Conservation (phyloP, 2,797 vertebrate genomes). For the Chelonia mydas region DNA sequence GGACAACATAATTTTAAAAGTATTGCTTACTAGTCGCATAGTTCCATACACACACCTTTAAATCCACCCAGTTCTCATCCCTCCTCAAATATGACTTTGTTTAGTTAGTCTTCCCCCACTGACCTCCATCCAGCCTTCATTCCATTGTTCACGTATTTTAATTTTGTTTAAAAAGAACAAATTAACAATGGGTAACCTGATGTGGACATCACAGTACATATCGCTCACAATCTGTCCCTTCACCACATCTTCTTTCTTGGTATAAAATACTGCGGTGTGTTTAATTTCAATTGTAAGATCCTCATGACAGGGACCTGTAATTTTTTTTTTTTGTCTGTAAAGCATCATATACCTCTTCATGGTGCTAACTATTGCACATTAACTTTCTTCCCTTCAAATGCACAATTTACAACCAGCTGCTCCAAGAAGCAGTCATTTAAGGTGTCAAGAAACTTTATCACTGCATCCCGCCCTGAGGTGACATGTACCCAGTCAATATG, state of each 20-base stretch:
- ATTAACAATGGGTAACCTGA: background rate
- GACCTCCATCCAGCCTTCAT: background rate
- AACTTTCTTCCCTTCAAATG: background rate
- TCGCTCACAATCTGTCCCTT: background rate
- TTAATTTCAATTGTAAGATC: background rate
- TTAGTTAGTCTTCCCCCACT: background rate
- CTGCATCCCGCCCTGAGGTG: too few relatives aligned
- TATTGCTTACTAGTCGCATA: background rate
- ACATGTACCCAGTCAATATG: too few relatives aligned
- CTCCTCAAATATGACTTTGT: background rate
- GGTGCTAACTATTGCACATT: background rate
- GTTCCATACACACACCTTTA: background rate
- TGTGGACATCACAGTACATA: background rate
- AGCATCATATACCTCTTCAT: background rate
- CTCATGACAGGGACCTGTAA: background rate
- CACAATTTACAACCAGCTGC: background rate
- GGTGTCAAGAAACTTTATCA: too few relatives aligned
- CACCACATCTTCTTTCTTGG: background rate
- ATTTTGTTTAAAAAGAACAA: background rate
- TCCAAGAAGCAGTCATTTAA: too few relatives aligned
- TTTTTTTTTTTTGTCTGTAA: background rate
- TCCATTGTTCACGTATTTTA: background rate
- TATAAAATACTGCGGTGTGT: background rate
- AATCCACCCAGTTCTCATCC: rapidly evolving
- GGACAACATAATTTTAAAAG: background rate